Percentiles rank a stretch among this genome's conserved stretches.
phyloP scores from a whole-genome alignment of 2,797 vertebrate species.

The Cygnus olor region DNA sequence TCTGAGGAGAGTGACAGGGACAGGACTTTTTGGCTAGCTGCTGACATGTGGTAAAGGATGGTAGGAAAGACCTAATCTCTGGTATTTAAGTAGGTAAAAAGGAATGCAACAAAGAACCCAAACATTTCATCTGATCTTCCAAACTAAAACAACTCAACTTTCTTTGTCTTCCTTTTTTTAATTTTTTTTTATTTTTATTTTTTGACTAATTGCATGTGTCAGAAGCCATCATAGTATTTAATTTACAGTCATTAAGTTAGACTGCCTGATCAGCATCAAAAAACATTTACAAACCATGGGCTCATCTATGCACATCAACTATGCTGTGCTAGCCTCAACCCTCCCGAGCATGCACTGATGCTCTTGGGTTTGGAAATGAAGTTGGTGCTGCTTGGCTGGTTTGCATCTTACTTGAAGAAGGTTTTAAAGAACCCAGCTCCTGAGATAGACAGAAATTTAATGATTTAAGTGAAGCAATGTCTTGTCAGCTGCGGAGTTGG shows the following conservation, averaged over 20 bases:
- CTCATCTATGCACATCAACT: conserved; percentile 20
- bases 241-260: background rate
- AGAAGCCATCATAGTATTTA: background rate
- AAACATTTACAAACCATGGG: background rate
- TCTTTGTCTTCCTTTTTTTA: no score
- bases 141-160: background rate
- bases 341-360: background rate
- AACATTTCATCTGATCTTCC: background rate
- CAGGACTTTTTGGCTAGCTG: background rate
- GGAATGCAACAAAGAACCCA: background rate
- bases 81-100: background rate
- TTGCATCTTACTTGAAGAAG: conserved; percentile 14
- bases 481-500: background rate
- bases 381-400: conserved; percentile 42
- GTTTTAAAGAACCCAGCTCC: conserved; percentile 12
- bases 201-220: background rate
- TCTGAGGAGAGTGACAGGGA: background rate
- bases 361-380: conserved; percentile 15
- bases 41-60: background rate
- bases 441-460: conserved; percentile 25
- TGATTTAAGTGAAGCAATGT: background rate
- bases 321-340: background rate
- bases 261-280: background rate
- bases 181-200: background rate
- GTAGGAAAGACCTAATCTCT: background rate